Conservation (phyloP, 2,113 vertebrate genomes). For the Tragelaphus imberbis region DNA sequence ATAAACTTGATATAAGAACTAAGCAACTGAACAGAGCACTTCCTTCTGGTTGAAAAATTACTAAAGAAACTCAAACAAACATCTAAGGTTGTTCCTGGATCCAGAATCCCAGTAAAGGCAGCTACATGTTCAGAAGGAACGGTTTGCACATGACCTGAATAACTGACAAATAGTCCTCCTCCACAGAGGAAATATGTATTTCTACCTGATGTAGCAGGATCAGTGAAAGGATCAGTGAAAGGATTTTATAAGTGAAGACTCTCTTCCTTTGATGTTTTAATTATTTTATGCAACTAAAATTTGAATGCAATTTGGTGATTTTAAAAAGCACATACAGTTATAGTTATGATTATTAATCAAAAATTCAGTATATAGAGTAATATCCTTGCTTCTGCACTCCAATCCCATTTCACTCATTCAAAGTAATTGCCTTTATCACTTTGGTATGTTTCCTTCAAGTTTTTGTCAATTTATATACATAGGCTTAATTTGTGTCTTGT, state of each 20-base stretch:
- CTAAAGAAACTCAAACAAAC: background rate
- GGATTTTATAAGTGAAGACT: background rate
- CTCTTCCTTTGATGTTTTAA: background rate
- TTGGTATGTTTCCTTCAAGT: background rate
- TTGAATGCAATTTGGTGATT: background rate
- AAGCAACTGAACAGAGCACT: background rate
- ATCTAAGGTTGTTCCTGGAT: background rate
- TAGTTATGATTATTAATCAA: background rate
- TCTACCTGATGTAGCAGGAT: background rate
- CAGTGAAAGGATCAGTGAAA: background rate
- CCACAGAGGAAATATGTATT: background rate
- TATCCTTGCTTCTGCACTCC: background rate
- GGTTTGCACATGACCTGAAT: background rate
- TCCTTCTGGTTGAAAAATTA: background rate
- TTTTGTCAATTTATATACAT: background rate
- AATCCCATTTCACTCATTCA: background rate
- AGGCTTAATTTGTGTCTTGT: background rate
- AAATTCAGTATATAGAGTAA: background rate
- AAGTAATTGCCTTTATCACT: background rate
- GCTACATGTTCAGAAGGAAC: background rate
- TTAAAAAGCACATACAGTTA: background rate
- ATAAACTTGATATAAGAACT: background rate
- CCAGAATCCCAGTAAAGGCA: background rate
- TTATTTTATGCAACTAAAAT: background rate
- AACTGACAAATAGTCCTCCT: background rate